Evolutionary conservation across 2,888 invertebrate genomes (phyloP).

Genomic region (Phyto melanocephala): DNA sequence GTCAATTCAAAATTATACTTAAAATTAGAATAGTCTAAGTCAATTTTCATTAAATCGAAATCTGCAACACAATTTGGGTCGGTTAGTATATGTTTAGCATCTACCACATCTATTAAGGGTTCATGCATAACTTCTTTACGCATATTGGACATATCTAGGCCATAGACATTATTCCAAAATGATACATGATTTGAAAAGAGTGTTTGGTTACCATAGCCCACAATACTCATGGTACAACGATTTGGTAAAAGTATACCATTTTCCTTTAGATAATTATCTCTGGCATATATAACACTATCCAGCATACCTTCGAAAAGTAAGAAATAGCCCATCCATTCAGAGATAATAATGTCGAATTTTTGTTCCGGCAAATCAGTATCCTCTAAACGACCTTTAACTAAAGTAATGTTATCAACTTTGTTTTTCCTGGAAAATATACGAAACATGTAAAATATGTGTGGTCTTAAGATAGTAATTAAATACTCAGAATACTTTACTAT

Average conservation of each 20-base stretch:
- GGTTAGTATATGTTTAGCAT: constrained; percentile 83
- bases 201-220: constrained; percentile 88
- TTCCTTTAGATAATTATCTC: constrained; percentile 88
- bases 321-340: constrained; percentile 99
- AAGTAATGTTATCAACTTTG: constrained; percentile 82
- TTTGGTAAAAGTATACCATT: constrained; percentile 90
- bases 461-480: too few relatives aligned
- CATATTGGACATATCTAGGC: constrained; percentile 95
- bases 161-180: constrained; percentile 96
- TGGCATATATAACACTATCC: constrained; percentile 93
- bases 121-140: constrained; percentile 90
- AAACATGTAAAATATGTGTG: too few relatives aligned
- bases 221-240: constrained; percentile 88
- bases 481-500: constrained; percentile 85
- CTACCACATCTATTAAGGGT: constrained; percentile 84
- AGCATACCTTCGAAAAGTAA: constrained; percentile 97
- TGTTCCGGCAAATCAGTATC: constrained; percentile 86
- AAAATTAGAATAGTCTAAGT: constrained; percentile 86
- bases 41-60: constrained; percentile 88
- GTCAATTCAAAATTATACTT: constrained; percentile 84
- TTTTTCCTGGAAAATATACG: constrained; percentile 73
- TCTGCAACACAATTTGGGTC: constrained; percentile 83
- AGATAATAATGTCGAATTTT: constrained; percentile 94
- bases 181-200: constrained; percentile 86
- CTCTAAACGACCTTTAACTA: constrained; percentile 92